These are phyloP conservation scores for Eupithecia tripunctaria DNA, from an alignment of 2,888 invertebrate genomes.

Conservation along the genomic window DNA sequence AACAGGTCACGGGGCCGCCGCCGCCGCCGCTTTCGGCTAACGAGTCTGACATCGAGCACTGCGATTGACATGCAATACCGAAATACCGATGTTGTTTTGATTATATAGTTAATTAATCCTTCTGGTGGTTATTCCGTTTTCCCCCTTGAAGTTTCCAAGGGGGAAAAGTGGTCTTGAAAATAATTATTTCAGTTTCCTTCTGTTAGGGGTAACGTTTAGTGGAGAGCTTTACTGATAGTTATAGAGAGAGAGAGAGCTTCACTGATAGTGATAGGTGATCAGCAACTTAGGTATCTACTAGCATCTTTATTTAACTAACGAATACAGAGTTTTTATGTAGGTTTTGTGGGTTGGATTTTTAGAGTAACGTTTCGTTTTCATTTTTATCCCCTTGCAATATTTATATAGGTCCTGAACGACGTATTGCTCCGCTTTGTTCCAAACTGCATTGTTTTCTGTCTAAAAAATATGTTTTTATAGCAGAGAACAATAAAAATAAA, in stretches of 20 bases:
- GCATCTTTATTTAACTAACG: neutral
- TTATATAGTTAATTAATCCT: neutral
- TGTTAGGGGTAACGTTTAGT: too few species aligned
- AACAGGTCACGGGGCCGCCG: constrained; percentile 29
- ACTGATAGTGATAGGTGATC: too few species aligned
- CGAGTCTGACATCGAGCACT: neutral
- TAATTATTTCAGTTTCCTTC: too few species aligned
- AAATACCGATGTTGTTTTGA: neutral
- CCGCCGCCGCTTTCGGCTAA: neutral
- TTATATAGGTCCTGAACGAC: neutral
- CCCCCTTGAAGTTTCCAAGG: too few species aligned
- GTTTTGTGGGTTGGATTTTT: too few species aligned
- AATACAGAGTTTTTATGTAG: neutral
- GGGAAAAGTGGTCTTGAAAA: too few species aligned
- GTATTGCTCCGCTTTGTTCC: neutral
- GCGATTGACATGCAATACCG: neutral
- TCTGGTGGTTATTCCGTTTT: too few species aligned
- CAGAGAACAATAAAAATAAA: neutral
- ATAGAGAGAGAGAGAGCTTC: too few species aligned
- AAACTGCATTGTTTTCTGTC: neutral
- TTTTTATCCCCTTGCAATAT: neutral
- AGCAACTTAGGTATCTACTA: too few species aligned
- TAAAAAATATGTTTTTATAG: neutral
- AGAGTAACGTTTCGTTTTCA: neutral
- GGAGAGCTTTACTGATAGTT: too few species aligned